These are phyloP conservation scores for Heterotis niloticus DNA, from an alignment of 2,113 vertebrate species.

Conservation along the genomic window DNA sequence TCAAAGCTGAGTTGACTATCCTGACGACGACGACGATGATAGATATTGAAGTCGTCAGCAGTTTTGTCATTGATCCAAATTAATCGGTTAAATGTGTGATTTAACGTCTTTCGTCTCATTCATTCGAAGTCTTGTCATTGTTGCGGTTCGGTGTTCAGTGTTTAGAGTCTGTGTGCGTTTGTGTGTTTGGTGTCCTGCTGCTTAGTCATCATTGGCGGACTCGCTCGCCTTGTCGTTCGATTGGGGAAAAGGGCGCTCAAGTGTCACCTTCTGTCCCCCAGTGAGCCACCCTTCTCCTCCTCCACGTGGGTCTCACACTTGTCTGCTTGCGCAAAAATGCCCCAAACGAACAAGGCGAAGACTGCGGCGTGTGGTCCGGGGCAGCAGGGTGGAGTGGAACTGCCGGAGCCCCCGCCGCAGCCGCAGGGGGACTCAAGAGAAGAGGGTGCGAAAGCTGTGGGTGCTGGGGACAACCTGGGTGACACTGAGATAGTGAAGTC, in stretches of 20 bases:
- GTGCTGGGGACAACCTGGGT: slow-evolving; percentile 55
- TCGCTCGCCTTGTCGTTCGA: neutral
- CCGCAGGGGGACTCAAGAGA: slow-evolving; percentile 24
- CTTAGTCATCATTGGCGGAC: neutral
- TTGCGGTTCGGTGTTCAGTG: neutral
- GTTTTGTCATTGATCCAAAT: neutral
- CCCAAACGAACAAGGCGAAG: slow-evolving; percentile 60
- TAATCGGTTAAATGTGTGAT: neutral
- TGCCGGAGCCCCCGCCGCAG: slow-evolving; percentile 44
- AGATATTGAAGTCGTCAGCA: too few relatives aligned
- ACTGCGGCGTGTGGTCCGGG: slow-evolving; percentile 29
- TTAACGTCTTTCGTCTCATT: neutral
- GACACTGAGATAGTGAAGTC: slow-evolving; percentile 81
- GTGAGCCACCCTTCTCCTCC: neutral
- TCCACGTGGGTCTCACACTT: neutral
- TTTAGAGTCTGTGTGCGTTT: too few relatives aligned
- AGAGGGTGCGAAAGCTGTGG: slow-evolving; percentile 9
- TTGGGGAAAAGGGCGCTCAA: neutral
- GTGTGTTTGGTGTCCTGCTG: neutral
- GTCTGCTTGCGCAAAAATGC: slow-evolving; percentile 45
- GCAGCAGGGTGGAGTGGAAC: slow-evolving; percentile 43
- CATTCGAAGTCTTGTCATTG: neutral
- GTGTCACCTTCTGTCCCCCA: neutral
- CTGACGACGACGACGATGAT: too few relatives aligned
- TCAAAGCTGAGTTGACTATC: too few relatives aligned